Base-by-base conservation (phyloP, 2,797 vertebrate genomes). In the Buceros bicornis region DNA sequence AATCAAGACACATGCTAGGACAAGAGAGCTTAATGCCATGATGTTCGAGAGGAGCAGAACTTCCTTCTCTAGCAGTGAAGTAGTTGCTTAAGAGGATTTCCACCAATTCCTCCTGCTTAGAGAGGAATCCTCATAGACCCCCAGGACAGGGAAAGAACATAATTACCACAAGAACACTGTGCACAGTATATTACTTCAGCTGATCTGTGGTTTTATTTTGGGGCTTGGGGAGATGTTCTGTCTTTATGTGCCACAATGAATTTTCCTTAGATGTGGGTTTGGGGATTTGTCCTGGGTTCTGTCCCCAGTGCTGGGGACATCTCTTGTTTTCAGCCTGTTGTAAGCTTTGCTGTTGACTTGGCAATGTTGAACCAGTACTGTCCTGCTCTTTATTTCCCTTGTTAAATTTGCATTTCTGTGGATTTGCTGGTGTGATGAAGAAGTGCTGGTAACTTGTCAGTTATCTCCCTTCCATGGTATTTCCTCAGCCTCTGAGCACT, bases 1-100 rank as follows among this genome's bases (percentile, higher is more conserved):
- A 14, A 29, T 22, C 0, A 0, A 61, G 61, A 7, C 16, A 18
- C 6, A 1, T 37, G 28, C 31, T 54, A 13, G 37, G 35, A 26
- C 25, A 40, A 16, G 84, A 42, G 22, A 40, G 18, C 20, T 79
- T 20, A 8, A 20, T 14, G n/a, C 42, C 29, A 37, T 40, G 35
- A 2, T 67, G 40, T 12, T 31, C 48, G 58, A 29, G 40, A 48
- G 82, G 47, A 56, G 66, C 57, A 54, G 73, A 78, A 8, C n/a
- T 66, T 31, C 40, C 40, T n/a, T 72, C 11, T 2, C 21, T 31
- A 26, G 51, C 50, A 48, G 12, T 14, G 62, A 26, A 33, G n/a
- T 15, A 8, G 29, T n/a, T 22, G 31, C 22, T 62, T 13, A 24
- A 47, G 37, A 40, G 56, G 18, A 25, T 77, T 47, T 71, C 28